Evolutionary conservation across 1,140 invertebrate genomes (phyloP).

Genomic region (Micrasema minimum): DNA sequence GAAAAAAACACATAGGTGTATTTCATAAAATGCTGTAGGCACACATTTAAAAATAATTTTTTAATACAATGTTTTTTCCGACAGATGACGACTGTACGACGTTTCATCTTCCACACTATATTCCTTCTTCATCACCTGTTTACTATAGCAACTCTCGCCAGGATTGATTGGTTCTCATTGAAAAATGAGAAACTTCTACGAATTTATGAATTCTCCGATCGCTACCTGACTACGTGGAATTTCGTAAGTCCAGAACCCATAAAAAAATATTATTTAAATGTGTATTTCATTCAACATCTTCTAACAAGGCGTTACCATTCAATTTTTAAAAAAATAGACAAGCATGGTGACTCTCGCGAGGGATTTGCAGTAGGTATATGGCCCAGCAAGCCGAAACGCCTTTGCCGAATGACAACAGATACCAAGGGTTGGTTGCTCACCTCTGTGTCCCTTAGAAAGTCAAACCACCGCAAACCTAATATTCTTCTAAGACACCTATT

Average conservation of each 20-base stretch:
- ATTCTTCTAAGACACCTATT: too few relatives aligned
- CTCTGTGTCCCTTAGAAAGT: too few relatives aligned
- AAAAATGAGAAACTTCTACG: constrained; percentile 32
- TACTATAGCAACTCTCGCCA: neutral
- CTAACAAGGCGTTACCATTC: too few relatives aligned
- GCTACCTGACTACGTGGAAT: constrained; percentile 48
- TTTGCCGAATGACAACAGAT: too few relatives aligned
- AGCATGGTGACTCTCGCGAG: too few relatives aligned
- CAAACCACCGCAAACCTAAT: too few relatives aligned
- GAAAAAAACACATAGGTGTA: too few relatives aligned
- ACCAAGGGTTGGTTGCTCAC: too few relatives aligned
- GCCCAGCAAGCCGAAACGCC: too few relatives aligned
- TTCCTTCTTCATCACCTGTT: constrained; percentile 29
- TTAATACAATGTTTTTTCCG: too few relatives aligned
- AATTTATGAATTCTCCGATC: constrained; percentile 35
- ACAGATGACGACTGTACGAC: constrained; percentile 18
- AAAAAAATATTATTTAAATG: neutral
- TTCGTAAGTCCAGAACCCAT: constrained; percentile 40
- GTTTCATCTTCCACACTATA: constrained; percentile 18
- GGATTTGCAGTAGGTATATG: neutral
- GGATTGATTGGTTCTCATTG: constrained; percentile 8
- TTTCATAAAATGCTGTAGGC: too few relatives aligned
- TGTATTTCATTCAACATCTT: neutral
- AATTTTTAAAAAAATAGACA: neutral
- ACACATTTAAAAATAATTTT: too few relatives aligned